phyloP scores from a whole-genome alignment of 2,888 invertebrate genomes.

The Cheilosia variabilis region DNA sequence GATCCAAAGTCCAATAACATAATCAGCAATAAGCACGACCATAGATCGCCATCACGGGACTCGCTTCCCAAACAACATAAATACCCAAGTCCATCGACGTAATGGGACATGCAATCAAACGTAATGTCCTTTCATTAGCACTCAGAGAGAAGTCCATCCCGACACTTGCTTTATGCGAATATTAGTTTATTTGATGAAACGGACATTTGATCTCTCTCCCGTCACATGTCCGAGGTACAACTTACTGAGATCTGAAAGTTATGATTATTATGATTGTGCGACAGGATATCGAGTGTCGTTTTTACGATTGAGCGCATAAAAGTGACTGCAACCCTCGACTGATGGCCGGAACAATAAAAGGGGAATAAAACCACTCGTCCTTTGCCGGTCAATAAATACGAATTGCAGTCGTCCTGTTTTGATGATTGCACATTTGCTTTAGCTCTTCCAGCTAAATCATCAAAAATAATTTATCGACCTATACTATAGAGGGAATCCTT shows the following conservation, averaged over 20 bases:
- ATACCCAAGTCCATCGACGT: slow-evolving; percentile 24
- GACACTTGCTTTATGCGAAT: slow-evolving; percentile 34
- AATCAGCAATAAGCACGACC: slow-evolving; percentile 28
- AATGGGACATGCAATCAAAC: slow-evolving; percentile 68
- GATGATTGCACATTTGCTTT: slow-evolving; percentile 33
- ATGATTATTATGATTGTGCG: slow-evolving; percentile 72
- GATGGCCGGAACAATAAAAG: slow-evolving; percentile 60
- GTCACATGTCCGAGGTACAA: background rate
- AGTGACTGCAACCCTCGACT: background rate
- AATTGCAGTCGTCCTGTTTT: slow-evolving; percentile 58
- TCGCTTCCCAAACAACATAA: slow-evolving; percentile 5
- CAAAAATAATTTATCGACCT: slow-evolving; percentile 68
- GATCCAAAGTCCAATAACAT: background rate
- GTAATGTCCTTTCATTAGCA: slow-evolving; percentile 64
- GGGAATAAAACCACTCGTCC: slow-evolving; percentile 42
- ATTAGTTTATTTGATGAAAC: slow-evolving; percentile 44
- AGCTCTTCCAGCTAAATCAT: slow-evolving; percentile 62
- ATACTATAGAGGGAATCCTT: slow-evolving; percentile 23
- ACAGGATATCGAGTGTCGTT: slow-evolving; percentile 46
- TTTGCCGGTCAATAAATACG: slow-evolving; percentile 34
- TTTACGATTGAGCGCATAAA: slow-evolving; percentile 49
- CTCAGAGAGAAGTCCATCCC: slow-evolving; percentile 33
- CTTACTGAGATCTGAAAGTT: slow-evolving; percentile 46
- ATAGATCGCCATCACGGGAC: background rate
- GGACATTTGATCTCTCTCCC: slow-evolving; percentile 33